Base-by-base conservation (phyloP, 2,797 vertebrate genomes). In the Chromis chromis region DNA sequence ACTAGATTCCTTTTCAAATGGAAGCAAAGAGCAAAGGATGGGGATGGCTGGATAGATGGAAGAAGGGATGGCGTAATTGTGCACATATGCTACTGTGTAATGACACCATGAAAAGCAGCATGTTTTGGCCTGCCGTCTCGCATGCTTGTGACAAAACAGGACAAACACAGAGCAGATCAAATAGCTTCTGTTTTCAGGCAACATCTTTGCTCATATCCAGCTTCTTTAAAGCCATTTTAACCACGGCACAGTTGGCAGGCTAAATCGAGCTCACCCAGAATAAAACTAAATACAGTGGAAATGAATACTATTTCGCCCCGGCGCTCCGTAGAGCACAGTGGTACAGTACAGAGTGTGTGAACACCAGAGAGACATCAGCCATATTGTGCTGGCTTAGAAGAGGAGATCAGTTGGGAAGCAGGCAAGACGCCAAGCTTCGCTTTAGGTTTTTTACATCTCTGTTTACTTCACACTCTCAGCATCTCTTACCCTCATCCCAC, bases 1-100 rank as follows among this genome's bases (percentile, higher is more conserved):
- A 96, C 94, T 94, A 94, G 95, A 95, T 95, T 95, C 92, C 94
- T 93, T 95, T 96, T 86, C 50, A 72, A 86, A 85, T 44, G 31
- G 56, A 74, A 48, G 63, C 42, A 65, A 81, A 76, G 71, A 71
- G 77, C 56, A 71, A 71, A 71, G 19, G 58, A 28, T 28, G 67
- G 46, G 25, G 59, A 67, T 16, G 13, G 63, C 42, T 48, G 28
- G 65, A 70, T 66, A 16, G 70, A 82, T 24, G 31, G 76, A 52
- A 49, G 27, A 78, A 53, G 57, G 69, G 74, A 58, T 19, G 28
- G 78, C 61, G 54, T 79, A 82, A 85, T 78, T 39, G 49, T 36
- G 68, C 66, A 61, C 84, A 89, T 88, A 86, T 87, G 88, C 76
- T 86, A 83, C 83, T 81, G 80, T 88, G 85, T 77, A 81, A 82